Evolutionary conservation across 2,797 vertebrate species (phyloP).

Genomic region (Astyanax mexicanus): DNA sequence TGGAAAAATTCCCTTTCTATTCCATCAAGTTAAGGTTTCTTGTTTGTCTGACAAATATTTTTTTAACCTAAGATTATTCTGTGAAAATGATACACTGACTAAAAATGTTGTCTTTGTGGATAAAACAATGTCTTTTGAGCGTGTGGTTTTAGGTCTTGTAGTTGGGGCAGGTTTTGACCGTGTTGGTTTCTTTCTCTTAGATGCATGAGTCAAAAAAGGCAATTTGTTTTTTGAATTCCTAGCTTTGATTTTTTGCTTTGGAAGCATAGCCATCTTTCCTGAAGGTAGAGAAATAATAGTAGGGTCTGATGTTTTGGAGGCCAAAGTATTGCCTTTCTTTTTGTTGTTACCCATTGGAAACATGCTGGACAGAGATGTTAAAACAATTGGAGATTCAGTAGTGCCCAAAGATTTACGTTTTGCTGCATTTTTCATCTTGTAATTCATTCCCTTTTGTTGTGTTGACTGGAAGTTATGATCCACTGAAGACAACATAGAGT

Average conservation of each 20-base stretch:
- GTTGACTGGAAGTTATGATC: conserved; percentile 12
- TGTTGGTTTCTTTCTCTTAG: neutral
- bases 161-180: neutral
- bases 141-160: neutral
- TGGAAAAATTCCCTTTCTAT: neutral
- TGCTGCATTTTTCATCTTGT: neutral
- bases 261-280: neutral
- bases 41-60: conserved; percentile 7
- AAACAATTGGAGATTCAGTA: neutral
- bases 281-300: neutral
- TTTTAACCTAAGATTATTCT: neutral
- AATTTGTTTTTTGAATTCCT: neutral
- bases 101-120: neutral
- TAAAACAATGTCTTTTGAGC: neutral
- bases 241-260: neutral
- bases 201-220: neutral
- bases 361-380: neutral
- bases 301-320: neutral
- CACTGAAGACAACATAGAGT: neutral
- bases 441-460: conserved; percentile 3
- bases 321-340: neutral
- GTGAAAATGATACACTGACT: neutral
- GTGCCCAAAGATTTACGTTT: neutral
- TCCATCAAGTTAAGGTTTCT: neutral
- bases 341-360: neutral